These are phyloP conservation scores for Pomatostomus ruficeps DNA, from an alignment of 2,113 vertebrate species.

Conservation along the genomic window DNA sequence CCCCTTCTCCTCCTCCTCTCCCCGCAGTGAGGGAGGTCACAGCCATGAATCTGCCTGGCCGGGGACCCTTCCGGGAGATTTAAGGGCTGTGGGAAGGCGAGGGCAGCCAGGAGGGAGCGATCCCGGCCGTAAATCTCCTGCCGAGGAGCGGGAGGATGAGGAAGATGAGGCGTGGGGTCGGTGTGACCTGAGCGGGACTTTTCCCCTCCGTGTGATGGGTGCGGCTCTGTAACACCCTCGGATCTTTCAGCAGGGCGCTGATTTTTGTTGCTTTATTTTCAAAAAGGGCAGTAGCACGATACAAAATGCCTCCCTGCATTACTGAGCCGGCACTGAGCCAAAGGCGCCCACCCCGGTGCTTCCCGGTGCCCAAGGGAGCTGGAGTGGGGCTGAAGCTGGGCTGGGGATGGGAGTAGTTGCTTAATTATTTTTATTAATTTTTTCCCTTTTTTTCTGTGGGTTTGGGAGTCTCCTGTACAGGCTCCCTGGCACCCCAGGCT, in stretches of 20 bases:
- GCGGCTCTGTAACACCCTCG: background rate
- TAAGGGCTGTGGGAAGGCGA: accelerated
- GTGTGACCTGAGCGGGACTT: accelerated
- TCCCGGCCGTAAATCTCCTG: background rate
- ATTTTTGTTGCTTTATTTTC: background rate
- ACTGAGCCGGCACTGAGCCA: background rate
- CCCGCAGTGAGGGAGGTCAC: accelerated
- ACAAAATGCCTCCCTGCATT: background rate
- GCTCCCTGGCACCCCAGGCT: background rate
- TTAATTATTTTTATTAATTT: background rate
- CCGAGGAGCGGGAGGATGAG: accelerated
- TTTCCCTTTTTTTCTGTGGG: background rate
- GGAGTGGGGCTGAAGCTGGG: background rate
- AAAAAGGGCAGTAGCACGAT: too few relatives aligned
- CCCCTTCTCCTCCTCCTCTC: background rate
- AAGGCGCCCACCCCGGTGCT: accelerated
- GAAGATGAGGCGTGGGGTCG: accelerated
- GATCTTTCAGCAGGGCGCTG: background rate
- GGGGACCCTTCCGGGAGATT: background rate
- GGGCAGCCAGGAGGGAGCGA: background rate
- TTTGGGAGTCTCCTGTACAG: background rate
- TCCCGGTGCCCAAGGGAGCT: accelerated
- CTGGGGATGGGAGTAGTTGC: background rate
- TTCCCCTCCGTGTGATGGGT: accelerated
- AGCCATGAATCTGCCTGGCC: background rate